Evolutionary conservation across 1,140 invertebrate genomes (phyloP).

Genomic region (Heliconius himera): DNA sequence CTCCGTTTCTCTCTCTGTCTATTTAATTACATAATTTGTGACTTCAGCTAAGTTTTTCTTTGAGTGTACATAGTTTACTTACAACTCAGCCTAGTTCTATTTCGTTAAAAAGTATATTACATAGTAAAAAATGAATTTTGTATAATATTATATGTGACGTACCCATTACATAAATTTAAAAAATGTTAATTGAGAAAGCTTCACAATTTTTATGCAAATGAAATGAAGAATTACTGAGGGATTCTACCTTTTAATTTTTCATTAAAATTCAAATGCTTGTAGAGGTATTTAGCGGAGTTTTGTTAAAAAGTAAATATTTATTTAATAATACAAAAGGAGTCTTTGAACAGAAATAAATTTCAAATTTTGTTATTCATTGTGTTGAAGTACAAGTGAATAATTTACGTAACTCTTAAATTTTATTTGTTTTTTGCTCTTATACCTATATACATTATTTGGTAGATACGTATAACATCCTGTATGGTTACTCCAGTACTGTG

Average conservation of each 20-base stretch:
- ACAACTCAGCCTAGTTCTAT: background rate
- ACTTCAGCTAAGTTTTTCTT: background rate
- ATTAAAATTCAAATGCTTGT: constrained; percentile 16
- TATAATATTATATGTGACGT: background rate
- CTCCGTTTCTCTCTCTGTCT: no score
- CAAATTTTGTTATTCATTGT: background rate
- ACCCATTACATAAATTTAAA: background rate
- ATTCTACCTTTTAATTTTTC: constrained; percentile 18
- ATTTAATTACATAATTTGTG: background rate
- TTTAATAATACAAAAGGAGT: background rate
- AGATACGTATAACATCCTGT: no score
- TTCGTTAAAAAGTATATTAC: background rate
- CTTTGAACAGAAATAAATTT: background rate
- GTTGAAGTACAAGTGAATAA: background rate
- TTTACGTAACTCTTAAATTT: no score
- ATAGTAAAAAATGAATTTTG: background rate
- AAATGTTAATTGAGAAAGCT: background rate
- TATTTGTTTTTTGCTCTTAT: no score
- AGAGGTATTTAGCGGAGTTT: background rate
- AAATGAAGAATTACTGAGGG: constrained; percentile 17
- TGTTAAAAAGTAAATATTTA: constrained; percentile 14
- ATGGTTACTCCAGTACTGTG: no score
- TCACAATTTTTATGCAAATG: constrained; percentile 13
- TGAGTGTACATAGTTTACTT: background rate
- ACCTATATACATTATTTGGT: no score